phyloP scores from a whole-genome alignment of 2,888 invertebrate genomes.

The Hirtodrosophila cameraria region DNA sequence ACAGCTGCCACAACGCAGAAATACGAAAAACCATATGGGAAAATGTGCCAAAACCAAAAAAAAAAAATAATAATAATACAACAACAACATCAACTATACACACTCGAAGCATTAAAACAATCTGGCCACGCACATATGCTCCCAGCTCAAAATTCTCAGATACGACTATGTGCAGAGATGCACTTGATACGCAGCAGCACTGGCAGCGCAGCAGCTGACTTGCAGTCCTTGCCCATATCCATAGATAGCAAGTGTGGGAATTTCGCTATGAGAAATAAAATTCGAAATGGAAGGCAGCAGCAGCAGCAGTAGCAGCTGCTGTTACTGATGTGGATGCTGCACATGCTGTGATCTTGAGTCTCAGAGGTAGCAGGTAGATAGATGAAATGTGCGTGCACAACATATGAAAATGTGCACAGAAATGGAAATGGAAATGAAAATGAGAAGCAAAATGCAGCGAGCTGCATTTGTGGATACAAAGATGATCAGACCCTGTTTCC shows the following conservation, averaged over 20 bases:
- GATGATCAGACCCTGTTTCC: too few species aligned
- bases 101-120: constrained; percentile 39
- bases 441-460: constrained; percentile 15
- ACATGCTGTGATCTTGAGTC: constrained; percentile 50
- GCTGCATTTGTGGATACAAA: constrained; percentile 11
- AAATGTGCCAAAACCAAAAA: constrained; percentile 68
- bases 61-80: constrained; percentile 3
- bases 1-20: constrained; percentile 62
- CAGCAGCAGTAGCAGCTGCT: too few species aligned
- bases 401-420: constrained; percentile 29
- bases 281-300: constrained; percentile 51
- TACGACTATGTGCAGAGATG: constrained; percentile 33
- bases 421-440: constrained; percentile 46
- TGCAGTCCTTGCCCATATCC: constrained; percentile 68
- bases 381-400: constrained; percentile 62
- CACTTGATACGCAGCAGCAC: constrained; percentile 57
- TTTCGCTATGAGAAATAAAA: constrained; percentile 67
- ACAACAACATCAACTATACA: constrained; percentile 7
- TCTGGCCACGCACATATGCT: constrained; percentile 66
- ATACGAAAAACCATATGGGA: constrained; percentile 68
- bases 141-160: constrained; percentile 26
- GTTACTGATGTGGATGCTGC: constrained; percentile 23
- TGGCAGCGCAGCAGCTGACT: constrained; percentile 65
- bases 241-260: constrained; percentile 68
- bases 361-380: constrained; percentile 39